Evolutionary conservation across 2,797 vertebrate genomes (phyloP), one percentile per base, ranked within the genome.

Genomic region (Platalea minor): DNA sequence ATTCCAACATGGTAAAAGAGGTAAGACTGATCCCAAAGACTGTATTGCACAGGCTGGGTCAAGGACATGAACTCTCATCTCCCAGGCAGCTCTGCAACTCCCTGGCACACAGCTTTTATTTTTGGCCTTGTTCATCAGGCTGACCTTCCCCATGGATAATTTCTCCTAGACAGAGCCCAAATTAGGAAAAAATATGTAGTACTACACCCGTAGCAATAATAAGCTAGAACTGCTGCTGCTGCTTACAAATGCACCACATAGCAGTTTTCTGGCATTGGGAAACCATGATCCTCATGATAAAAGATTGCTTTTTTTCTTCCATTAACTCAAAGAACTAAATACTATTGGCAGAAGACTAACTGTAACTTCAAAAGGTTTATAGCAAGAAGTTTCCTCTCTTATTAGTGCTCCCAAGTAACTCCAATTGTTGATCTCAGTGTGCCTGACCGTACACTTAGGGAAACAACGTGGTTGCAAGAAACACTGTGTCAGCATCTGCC

Each of bases 181-280:
- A 97, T 96, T 96, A 97, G 93, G 94, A 95, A 96, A 95, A 96
- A 95, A 91, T 94, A 97, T 96, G 94, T 89, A 91, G 88, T 86
- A 86, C 69, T 94, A 94, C 43, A 90, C 35, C 75, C 76, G 2
- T 17, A 73, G 78, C 76, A 93, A 75, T 93, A 95, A 81, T 85
- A 88, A 91, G 75, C 53, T 74, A 80, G 23, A 92, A 60, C 83
- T 81, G 28, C 60, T 88, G 89, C 73, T 77, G 53, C 86, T 89
- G 26, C 75, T 92, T 17, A n/a, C 10, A 10, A 90, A 70, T 51
- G 78, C 9, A 83, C 26, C 53, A 85, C 56, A 33, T 8, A 79
- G 74, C 19, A 68, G 60, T 72, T 83, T 91, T 53, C 86, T 89
- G 68, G 60, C 68, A 35, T 2, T 51, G 73, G 54, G 10, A 85